Conservation (phyloP, 2,888 invertebrate genomes). For the Lochmaea capreae region DNA sequence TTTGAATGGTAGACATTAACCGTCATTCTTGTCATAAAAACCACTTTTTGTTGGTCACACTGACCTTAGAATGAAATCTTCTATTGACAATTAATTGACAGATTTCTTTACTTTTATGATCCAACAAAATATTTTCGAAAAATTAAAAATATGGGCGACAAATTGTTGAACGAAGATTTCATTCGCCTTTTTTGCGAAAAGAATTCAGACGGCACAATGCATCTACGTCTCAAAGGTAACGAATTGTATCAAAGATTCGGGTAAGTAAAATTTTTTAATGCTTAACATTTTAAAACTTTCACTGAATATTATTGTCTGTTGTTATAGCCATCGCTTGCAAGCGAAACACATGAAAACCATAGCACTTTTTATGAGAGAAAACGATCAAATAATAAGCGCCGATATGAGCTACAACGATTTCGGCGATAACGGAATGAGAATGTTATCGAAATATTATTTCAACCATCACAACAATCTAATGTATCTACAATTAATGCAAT, state of each 20-base stretch:
- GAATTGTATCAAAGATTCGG: constrained; percentile 65
- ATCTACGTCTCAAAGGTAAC: constrained; percentile 68
- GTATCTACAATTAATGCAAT: constrained; percentile 71
- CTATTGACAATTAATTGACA: neutral
- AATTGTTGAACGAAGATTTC: constrained; percentile 51
- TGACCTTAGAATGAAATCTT: too few relatives aligned
- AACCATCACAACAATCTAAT: constrained; percentile 66
- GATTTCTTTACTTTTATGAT: neutral
- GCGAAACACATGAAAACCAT: constrained; percentile 68
- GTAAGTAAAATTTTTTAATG: constrained; percentile 50
- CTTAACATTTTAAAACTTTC: neutral
- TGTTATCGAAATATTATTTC: constrained; percentile 65
- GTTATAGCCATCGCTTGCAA: constrained; percentile 60
- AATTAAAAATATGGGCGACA: constrained; percentile 23
- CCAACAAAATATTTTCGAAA: too few relatives aligned
- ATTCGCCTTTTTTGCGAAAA: constrained; percentile 64
- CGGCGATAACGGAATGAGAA: constrained; percentile 67
- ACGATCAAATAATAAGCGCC: constrained; percentile 67
- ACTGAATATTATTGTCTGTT: neutral
- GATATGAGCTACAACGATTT: constrained; percentile 72
- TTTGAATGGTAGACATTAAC: too few relatives aligned
- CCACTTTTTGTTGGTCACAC: too few relatives aligned
- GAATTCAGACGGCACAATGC: constrained; percentile 69
- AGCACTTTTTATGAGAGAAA: constrained; percentile 65
- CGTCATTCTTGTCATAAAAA: too few relatives aligned